Conservation (phyloP, 2,888 invertebrate genomes). For the Trachelus troglodyta region DNA sequence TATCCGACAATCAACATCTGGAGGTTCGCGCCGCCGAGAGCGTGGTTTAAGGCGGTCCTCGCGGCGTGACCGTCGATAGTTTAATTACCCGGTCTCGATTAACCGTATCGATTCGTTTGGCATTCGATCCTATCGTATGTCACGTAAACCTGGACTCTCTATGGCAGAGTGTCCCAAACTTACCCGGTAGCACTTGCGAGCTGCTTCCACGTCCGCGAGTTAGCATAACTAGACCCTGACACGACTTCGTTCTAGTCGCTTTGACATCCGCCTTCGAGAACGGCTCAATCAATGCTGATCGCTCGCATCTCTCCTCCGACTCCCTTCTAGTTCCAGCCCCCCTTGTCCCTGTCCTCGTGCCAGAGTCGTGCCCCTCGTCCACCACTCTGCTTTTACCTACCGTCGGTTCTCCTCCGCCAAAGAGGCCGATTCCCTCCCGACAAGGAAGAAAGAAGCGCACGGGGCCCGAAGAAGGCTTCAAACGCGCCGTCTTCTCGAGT, state of each 20-base stretch:
- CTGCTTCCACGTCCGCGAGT: not conserved
- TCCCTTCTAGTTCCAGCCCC: not conserved
- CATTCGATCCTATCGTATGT: not conserved
- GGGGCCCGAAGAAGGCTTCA: slow-evolving; percentile 43
- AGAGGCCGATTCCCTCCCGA: slow-evolving; percentile 39
- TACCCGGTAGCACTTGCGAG: not conserved
- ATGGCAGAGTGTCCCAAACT: not conserved
- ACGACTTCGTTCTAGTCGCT: not conserved
- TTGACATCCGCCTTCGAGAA: slow-evolving; percentile 25
- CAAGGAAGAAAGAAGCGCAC: slow-evolving; percentile 35
- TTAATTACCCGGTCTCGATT: not conserved
- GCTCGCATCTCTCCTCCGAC: not conserved
- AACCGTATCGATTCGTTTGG: not conserved
- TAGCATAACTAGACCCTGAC: slow-evolving; percentile 1
- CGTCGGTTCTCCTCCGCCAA: slow-evolving; percentile 32
- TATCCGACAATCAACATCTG: slow-evolving; percentile 2
- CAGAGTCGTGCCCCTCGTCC: not conserved
- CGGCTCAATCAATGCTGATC: slow-evolving; percentile 32
- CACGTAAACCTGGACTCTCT: not conserved
- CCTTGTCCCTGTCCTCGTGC: not conserved
- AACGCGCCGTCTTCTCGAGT: slow-evolving; percentile 42
- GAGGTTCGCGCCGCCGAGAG: not conserved
- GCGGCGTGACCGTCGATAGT: not conserved
- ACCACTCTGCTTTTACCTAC: not conserved
- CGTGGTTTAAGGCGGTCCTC: not conserved